Evolutionary conservation across 2,888 invertebrate species (phyloP), one percentile per base, ranked within the genome.

Genomic region (Sarcophaga carnaria): DNA sequence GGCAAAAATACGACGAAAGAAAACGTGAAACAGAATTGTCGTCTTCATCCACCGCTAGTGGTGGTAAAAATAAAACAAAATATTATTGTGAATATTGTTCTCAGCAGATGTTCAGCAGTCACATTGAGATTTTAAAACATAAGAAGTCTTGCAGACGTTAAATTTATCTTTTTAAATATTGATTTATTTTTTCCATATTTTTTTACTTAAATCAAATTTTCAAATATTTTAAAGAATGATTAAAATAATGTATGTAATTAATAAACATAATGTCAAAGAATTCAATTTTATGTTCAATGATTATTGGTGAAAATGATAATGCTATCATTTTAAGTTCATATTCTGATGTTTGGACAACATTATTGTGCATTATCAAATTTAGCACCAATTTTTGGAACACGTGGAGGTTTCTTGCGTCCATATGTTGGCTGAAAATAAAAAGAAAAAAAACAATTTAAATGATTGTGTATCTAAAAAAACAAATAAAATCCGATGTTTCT

Each of bases 71-170:
- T 20, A 76, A 82, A 37, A 70, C 84, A 45, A 84, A 84, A 66
- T 97, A 95, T 93, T 95, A 95, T 89, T 99, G 99, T 92, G 94
- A 95, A 12, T 94, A 93, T 89, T 99, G 99, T 93, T 94, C 95
- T 3, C 94, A 95, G 89, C 95, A 94, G 6, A 93, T 98, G 82
- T 94, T 95, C 90, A 93, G 98, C 88, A 96, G 97, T 14, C 96
- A 97, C 5, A 96, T 97, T 27, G 98, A 98, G 92, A 96, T 98
- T 92, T 94, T 98, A 87, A 97, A 95, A 90, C 98, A 99, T 94
- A 97, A 96, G 92, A 97, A 96, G 90, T 94, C 93, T 89, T 96
- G 96, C 93, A 81, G 78, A 37, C 86, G 37, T 37, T 37, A 37
- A 10, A 37, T 37, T 54, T 17, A 17, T 54, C 54, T 54, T 54